These are phyloP conservation scores for Urocyon cinereoargenteus DNA, from an alignment of 2,797 vertebrate species.

Conservation along the genomic window DNA sequence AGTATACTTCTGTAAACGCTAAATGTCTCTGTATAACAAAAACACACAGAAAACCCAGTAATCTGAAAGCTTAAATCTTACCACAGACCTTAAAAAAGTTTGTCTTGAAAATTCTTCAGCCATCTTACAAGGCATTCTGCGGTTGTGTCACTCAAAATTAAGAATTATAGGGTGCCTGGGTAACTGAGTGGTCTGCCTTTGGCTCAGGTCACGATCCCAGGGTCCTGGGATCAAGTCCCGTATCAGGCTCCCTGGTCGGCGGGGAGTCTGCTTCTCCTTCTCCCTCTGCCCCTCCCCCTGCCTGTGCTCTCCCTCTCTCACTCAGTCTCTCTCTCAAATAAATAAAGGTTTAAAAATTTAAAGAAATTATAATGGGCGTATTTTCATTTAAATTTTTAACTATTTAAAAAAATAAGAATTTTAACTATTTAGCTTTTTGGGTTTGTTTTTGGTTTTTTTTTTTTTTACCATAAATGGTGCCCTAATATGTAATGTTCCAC, in stretches of 20 bases:
- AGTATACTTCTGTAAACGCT: not conserved
- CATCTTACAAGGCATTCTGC: not conserved
- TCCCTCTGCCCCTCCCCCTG: too few relatives aligned
- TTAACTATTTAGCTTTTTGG: not conserved
- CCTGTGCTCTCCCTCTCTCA: too few relatives aligned
- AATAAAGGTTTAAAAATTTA: too few relatives aligned
- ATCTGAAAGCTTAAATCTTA: slow-evolving; percentile 36
- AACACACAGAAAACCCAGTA: not conserved
- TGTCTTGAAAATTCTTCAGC: slow-evolving; percentile 26
- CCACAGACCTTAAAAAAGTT: not conserved
- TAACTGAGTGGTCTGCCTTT: not conserved
- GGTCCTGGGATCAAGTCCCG: not conserved
- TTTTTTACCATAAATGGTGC: not conserved
- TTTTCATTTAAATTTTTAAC: not conserved
- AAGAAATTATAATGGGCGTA: not conserved
- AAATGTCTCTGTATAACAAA: not conserved
- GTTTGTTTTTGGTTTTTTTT: not conserved
- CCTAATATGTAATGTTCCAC: not conserved
- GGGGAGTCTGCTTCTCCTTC: too few relatives aligned
- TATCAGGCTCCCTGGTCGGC: not conserved
- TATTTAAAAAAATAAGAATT: not conserved
- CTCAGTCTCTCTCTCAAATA: too few relatives aligned
- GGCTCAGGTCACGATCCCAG: not conserved
- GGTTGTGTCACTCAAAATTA: not conserved
- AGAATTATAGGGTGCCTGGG: not conserved